Evolutionary conservation across 2,888 invertebrate species (phyloP).

Genomic region (Drosophila anomelani): DNA sequence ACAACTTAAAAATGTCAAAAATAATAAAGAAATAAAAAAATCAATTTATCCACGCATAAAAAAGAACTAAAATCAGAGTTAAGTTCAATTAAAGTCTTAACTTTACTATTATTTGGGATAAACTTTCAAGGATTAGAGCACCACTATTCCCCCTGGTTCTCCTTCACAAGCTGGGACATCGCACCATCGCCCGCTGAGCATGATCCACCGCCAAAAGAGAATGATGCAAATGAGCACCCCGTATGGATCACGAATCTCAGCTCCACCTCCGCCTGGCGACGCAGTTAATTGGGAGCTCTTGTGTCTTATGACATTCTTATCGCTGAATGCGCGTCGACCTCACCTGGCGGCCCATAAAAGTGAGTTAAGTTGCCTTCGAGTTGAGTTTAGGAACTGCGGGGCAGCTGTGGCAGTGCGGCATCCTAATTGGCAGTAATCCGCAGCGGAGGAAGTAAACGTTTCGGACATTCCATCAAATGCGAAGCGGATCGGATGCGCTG

Average conservation of each 20-base stretch:
- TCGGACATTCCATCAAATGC: constrained; percentile 46
- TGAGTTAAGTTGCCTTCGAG: not conserved
- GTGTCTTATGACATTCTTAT: constrained; percentile 80
- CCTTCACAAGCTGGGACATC: constrained; percentile 8
- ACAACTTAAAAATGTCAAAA: not conserved
- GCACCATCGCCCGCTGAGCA: constrained; percentile 29
- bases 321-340: constrained; percentile 53
- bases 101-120: not conserved
- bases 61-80: not conserved
- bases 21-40: not conserved
- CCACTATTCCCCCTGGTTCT: not conserved
- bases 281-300: constrained; percentile 79
- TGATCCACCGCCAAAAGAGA: not conserved
- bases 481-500: constrained; percentile 48
- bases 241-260: constrained; percentile 17
- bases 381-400: constrained; percentile 5
- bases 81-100: not conserved
- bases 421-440: constrained; percentile 17
- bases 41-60: not conserved
- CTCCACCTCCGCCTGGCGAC: constrained; percentile 38
- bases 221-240: constrained; percentile 44
- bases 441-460: constrained; percentile 18
- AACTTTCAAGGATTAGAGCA: not conserved
- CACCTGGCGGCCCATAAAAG: constrained; percentile 46
- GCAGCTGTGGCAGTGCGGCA: constrained; percentile 53